phyloP scores from a whole-genome alignment of 1,140 invertebrate species.

The Drosophila lini region DNA sequence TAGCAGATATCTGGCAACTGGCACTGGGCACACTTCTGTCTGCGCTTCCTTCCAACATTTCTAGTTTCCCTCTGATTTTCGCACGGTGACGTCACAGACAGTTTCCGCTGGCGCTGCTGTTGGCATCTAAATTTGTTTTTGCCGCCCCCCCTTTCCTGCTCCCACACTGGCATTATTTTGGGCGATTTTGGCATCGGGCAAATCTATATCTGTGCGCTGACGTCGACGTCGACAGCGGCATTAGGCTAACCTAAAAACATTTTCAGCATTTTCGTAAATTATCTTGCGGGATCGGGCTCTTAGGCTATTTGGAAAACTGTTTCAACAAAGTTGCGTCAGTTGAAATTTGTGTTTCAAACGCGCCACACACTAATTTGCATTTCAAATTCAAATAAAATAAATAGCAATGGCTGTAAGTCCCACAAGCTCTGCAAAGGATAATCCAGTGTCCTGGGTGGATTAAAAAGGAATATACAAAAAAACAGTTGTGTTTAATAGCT shows the following conservation, averaged over 20 bases:
- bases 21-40: constrained; percentile 68
- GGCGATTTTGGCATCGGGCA: constrained; percentile 70
- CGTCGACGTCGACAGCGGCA: constrained; percentile 50
- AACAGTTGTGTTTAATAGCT: neutral
- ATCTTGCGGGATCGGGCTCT: constrained; percentile 59
- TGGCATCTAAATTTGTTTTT: constrained; percentile 59
- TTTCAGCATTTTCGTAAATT: constrained; percentile 71
- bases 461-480: neutral
- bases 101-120: constrained; percentile 56
- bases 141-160: constrained; percentile 13
- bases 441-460: constrained; percentile 19
- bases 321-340: constrained; percentile 80
- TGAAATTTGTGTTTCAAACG: constrained; percentile 72
- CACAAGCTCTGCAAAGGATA: constrained; percentile 16
- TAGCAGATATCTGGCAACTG: constrained; percentile 51
- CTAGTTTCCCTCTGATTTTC: constrained; percentile 1
- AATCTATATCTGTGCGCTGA: constrained; percentile 36
- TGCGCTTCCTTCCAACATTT: constrained; percentile 29
- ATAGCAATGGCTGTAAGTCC: constrained; percentile 75
- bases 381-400: constrained; percentile 39
- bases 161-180: constrained; percentile 68
- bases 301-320: constrained; percentile 82
- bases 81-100: constrained; percentile 60
- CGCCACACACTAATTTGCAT: constrained; percentile 62
- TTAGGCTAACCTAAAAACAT: constrained; percentile 72